A percentile compares a stretch with the other conserved stretches of the same genome.
phyloP scores from a whole-genome alignment of 2,113 vertebrate genomes.

The Climacteris rufus region DNA sequence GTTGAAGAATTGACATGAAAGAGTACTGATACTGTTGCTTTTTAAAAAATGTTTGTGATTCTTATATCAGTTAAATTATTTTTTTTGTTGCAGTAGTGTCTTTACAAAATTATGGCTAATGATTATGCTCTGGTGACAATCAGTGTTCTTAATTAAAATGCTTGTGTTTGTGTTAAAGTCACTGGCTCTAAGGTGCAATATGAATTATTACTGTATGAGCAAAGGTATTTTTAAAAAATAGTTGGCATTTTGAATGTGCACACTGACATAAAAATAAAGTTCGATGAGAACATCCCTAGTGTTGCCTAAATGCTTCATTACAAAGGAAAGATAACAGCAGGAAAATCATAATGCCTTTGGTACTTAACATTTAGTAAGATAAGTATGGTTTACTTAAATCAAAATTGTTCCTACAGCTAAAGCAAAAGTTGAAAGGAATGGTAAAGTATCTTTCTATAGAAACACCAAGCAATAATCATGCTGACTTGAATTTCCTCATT shows the following conservation, averaged over 20 bases:
- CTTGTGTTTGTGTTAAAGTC: not conserved
- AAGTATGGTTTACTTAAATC: not conserved
- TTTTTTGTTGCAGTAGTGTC: not conserved
- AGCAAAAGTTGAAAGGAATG: not conserved
- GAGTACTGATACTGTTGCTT: not conserved
- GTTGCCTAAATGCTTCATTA: not conserved
- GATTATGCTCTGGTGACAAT: not conserved
- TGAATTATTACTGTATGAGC: not conserved
- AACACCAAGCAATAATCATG: not conserved
- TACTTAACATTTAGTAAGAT: not conserved
- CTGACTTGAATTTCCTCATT: not conserved
- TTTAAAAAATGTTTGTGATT: not conserved
- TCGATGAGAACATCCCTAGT: not conserved
- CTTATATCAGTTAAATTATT: not conserved
- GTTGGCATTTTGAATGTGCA: not conserved
- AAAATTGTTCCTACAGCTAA: not conserved
- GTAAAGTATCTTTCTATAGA: not conserved
- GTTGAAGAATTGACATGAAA: not conserved
- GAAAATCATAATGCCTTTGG: not conserved
- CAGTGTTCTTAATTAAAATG: not conserved
- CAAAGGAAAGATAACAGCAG: not conserved
- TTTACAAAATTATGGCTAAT: not conserved
- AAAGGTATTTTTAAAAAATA: not conserved
- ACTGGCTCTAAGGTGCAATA: not conserved
- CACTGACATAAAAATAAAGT: not conserved